These are phyloP conservation scores for Athalia circularis DNA, from an alignment of 2,888 invertebrate genomes.

Conservation along the genomic window DNA sequence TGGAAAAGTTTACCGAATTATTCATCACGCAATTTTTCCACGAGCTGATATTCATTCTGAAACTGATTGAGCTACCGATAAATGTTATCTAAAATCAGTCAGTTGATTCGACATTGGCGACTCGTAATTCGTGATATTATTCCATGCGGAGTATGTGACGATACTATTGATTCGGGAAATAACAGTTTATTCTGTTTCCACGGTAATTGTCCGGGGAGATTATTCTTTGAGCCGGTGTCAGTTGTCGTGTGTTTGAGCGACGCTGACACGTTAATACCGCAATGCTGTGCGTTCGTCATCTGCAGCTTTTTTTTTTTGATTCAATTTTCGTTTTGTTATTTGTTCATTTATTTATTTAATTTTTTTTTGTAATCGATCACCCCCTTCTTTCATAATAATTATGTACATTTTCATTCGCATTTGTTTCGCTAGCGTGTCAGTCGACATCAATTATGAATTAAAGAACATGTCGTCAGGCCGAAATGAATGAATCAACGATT, in stretches of 20 bases:
- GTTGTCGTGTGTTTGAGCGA: conserved; percentile 17
- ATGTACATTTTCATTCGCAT: too few species aligned
- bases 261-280: conserved; percentile 14
- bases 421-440: too few species aligned
- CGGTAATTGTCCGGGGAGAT: conserved; percentile 16
- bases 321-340: background rate
- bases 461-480: too few species aligned
- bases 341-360: background rate
- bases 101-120: too few species aligned
- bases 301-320: background rate
- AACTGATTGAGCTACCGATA: too few species aligned
- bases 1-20: background rate
- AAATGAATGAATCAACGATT: too few species aligned
- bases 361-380: too few species aligned
- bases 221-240: conserved; percentile 17
- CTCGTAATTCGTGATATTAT: background rate
- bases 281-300: background rate
- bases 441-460: too few species aligned
- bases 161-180: conserved; percentile 15
- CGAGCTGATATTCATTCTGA: too few species aligned
- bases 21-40: too few species aligned
- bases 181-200: conserved; percentile 12
- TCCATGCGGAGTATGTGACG: background rate
- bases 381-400: too few species aligned
- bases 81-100: too few species aligned